A percentile compares a stretch with the other conserved stretches of the same genome.
These are phyloP conservation scores for Rhabdomys dilectus DNA, from an alignment of 2,113 vertebrate species.

Conservation along the genomic window DNA sequence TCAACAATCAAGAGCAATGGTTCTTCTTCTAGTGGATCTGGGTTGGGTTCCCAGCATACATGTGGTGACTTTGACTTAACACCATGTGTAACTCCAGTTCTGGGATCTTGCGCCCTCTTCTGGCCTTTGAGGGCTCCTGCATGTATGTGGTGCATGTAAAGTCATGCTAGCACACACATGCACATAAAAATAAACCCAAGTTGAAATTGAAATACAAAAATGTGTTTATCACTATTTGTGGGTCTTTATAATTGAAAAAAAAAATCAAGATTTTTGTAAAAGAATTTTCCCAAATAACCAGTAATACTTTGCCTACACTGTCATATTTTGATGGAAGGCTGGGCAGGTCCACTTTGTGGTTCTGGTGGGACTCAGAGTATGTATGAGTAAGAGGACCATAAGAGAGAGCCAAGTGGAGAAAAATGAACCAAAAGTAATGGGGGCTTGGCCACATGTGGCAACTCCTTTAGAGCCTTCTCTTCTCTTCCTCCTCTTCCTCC, in stretches of 20 bases:
- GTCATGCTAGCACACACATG: background rate
- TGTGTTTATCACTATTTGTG: conserved; percentile 22
- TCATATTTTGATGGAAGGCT: background rate
- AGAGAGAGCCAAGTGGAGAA: background rate
- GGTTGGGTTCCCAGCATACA: background rate
- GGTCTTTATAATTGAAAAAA: background rate
- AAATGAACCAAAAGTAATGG: background rate
- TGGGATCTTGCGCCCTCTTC: background rate
- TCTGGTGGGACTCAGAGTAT: background rate
- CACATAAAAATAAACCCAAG: background rate
- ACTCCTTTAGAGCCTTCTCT: background rate
- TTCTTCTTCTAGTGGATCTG: background rate
- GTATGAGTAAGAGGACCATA: too few relatives aligned
- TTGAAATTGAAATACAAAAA: conserved; percentile 24
- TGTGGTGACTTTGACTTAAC: background rate
- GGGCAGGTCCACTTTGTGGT: background rate
- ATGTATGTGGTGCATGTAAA: background rate
- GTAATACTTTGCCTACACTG: background rate
- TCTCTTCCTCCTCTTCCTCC: background rate
- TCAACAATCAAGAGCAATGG: background rate
- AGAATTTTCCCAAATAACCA: conserved; percentile 11
- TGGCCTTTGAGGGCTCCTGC: background rate
- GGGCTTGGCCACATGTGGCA: background rate
- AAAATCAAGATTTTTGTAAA: background rate
- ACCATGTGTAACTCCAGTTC: background rate